phyloP scores from a whole-genome alignment of 2,113 vertebrate genomes.

The Turnix velox region DNA sequence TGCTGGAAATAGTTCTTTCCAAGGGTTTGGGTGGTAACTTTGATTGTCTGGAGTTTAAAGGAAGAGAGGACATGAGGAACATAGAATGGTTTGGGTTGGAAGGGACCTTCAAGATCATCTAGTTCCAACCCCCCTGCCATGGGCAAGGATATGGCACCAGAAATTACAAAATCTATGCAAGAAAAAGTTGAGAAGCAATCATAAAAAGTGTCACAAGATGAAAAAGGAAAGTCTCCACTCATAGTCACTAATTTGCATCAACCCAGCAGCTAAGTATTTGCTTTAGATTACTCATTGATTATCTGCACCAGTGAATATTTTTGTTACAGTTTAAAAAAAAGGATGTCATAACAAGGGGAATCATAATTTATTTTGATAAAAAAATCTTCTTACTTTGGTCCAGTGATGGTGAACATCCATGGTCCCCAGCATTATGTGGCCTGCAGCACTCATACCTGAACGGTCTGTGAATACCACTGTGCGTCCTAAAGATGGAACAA shows the following conservation, averaged over 20 bases:
- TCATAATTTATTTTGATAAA: not conserved
- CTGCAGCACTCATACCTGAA: conserved; percentile 89
- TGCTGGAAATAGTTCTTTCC: not conserved
- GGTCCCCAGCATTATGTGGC: conserved; percentile 92
- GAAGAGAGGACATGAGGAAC: not conserved
- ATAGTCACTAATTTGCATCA: not conserved
- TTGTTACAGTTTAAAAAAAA: not conserved
- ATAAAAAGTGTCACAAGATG: not conserved
- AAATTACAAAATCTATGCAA: not conserved
- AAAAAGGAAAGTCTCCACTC: not conserved
- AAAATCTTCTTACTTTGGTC: conserved; percentile 81
- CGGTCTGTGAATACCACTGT: conserved; percentile 89
- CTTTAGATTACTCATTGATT: not conserved
- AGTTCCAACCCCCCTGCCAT: too few species aligned
- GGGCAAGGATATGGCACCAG: too few species aligned
- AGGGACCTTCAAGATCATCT: too few species aligned
- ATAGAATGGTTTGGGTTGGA: too few species aligned
- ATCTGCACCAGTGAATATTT: not conserved
- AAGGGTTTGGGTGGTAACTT: not conserved
- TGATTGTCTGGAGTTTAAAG: not conserved
- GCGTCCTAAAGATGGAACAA: conserved; percentile 72
- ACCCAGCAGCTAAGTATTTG: not conserved
- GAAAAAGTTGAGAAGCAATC: not conserved
- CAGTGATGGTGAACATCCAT: conserved; percentile 97
- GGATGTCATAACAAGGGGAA: not conserved